phyloP scores from a whole-genome alignment of 2,888 invertebrate genomes.

The Drosophila borealis region DNA sequence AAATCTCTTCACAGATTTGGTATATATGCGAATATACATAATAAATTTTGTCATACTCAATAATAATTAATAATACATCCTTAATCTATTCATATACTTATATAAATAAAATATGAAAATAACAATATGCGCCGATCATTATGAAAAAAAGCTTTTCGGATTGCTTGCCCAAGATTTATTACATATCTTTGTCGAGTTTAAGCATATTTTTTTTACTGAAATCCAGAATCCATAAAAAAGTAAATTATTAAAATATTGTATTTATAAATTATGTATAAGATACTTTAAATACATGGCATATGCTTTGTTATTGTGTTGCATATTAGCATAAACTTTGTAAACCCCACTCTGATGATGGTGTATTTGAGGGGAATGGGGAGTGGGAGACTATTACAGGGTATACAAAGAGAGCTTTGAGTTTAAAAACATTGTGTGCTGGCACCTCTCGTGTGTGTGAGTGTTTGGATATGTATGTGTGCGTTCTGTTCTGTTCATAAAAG shows the following conservation, averaged over 20 bases:
- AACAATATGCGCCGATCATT: background rate
- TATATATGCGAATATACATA: no score
- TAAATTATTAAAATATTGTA: background rate
- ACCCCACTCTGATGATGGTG: background rate
- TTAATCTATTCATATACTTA: background rate
- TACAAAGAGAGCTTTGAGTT: constrained; percentile 33
- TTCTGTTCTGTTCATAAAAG: constrained; percentile 49
- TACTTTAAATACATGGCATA: constrained; percentile 9
- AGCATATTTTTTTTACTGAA: no score
- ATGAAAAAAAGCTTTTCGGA: no score
- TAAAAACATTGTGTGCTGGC: constrained; percentile 5
- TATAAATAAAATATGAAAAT: background rate
- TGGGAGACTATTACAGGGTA: constrained; percentile 6
- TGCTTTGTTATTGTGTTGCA: constrained; percentile 5
- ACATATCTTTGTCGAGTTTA: background rate
- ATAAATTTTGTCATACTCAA: no score
- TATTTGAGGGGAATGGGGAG: background rate
- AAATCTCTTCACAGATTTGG: no score
- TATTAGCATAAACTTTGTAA: constrained; percentile 31
- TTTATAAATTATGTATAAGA: constrained; percentile 17
- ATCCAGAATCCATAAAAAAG: no score
- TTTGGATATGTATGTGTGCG: constrained; percentile 2
- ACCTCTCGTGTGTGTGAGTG: background rate
- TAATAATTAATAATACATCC: no score
- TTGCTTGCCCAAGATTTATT: background rate